Conservation (phyloP, 2,888 invertebrate species). For the Escarpia spicata region DNA sequence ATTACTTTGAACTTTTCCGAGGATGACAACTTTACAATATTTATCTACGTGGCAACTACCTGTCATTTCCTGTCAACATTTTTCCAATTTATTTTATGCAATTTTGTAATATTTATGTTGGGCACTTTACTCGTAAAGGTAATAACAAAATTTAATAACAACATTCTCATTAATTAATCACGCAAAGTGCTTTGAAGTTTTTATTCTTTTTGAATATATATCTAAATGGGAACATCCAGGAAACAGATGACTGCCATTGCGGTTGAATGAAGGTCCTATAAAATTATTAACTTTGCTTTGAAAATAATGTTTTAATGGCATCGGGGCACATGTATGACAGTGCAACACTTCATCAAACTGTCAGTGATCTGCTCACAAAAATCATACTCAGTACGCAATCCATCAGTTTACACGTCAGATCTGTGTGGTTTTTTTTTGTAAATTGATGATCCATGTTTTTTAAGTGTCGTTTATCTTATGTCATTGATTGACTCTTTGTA, state of each 20-base stretch:
- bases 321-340: background rate
- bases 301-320: background rate
- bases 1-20: too few relatives aligned
- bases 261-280: background rate
- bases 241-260: background rate
- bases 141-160: background rate
- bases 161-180: slow-evolving; percentile 7
- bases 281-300: background rate
- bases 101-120: background rate
- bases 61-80: background rate
- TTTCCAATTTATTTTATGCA: background rate
- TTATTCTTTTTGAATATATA: background rate
- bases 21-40: too few relatives aligned
- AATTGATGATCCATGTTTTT: too few relatives aligned
- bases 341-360: background rate
- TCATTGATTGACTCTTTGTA: too few relatives aligned
- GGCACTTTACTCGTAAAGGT: background rate
- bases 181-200: background rate
- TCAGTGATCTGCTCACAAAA: background rate
- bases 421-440: too few relatives aligned
- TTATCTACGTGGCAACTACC: too few relatives aligned
- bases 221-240: background rate
- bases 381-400: background rate
- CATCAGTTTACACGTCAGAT: background rate
- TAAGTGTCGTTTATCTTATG: too few relatives aligned